Evolutionary conservation across 1,140 invertebrate genomes (phyloP).

Genomic region (Antheraea mylitta): DNA sequence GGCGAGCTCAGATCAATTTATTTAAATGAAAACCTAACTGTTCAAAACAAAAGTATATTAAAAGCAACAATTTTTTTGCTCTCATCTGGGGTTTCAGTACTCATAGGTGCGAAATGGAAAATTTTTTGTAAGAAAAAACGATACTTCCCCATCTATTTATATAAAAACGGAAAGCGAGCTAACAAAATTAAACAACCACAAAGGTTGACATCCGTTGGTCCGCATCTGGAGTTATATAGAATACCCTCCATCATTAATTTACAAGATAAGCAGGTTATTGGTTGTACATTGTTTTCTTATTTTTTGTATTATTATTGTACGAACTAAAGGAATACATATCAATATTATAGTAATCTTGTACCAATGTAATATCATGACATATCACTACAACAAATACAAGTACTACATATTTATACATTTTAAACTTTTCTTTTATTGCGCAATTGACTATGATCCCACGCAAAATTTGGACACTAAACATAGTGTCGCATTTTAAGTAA

Average conservation of each 20-base stretch:
- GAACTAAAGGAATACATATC: background rate
- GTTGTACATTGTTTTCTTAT: background rate
- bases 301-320: background rate
- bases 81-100: background rate
- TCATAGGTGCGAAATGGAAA: background rate
- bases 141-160: background rate
- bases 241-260: background rate
- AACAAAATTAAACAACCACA: background rate
- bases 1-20: too few species aligned
- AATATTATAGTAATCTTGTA: background rate
- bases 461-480: too few species aligned
- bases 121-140: background rate
- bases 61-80: background rate
- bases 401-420: background rate
- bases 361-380: background rate
- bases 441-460: too few species aligned
- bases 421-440: background rate
- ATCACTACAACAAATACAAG: background rate
- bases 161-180: background rate
- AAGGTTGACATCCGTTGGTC: background rate
- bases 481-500: too few species aligned
- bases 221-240: background rate
- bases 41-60: background rate
- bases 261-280: background rate
- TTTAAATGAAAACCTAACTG: too few species aligned